Evolutionary conservation across 2,113 vertebrate genomes (phyloP).

Genomic region (Zonotrichia leucophrys): DNA sequence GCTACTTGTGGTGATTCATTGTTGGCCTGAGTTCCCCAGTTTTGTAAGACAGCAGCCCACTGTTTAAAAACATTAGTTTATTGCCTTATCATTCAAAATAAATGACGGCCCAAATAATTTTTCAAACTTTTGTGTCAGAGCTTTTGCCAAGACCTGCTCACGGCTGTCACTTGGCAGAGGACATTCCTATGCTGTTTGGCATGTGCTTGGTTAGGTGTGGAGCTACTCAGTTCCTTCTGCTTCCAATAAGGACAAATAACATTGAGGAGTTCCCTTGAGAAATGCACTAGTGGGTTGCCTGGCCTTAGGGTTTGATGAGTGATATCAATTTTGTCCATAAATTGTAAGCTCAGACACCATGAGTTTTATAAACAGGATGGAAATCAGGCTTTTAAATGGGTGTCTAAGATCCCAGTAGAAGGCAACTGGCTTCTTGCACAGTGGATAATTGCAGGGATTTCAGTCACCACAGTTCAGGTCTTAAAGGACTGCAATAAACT

Average conservation of each 20-base stretch:
- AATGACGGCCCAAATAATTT: conserved; percentile 29
- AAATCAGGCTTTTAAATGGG: neutral
- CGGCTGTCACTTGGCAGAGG: conserved; percentile 19
- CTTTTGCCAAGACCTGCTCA: conserved; percentile 60
- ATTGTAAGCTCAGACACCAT: neutral
- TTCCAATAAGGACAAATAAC: conserved; percentile 13
- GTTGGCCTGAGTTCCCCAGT: neutral
- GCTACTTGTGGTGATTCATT: neutral
- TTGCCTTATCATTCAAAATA: conserved; percentile 44
- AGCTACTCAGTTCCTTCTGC: neutral
- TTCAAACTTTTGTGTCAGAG: neutral
- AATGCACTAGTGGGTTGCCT: neutral
- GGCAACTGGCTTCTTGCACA: neutral
- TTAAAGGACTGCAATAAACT: neutral
- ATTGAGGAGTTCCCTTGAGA: neutral
- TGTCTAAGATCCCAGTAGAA: neutral
- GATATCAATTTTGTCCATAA: neutral
- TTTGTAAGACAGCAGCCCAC: neutral
- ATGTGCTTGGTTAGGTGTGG: neutral
- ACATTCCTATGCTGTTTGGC: neutral
- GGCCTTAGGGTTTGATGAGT: neutral
- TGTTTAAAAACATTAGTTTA: conserved; percentile 34
- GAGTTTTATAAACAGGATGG: neutral
- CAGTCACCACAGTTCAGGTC: neutral
- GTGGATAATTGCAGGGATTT: neutral